Evolutionary conservation across 2,113 vertebrate species (phyloP).

Genomic region (Acrocephalus arundinaceus): DNA sequence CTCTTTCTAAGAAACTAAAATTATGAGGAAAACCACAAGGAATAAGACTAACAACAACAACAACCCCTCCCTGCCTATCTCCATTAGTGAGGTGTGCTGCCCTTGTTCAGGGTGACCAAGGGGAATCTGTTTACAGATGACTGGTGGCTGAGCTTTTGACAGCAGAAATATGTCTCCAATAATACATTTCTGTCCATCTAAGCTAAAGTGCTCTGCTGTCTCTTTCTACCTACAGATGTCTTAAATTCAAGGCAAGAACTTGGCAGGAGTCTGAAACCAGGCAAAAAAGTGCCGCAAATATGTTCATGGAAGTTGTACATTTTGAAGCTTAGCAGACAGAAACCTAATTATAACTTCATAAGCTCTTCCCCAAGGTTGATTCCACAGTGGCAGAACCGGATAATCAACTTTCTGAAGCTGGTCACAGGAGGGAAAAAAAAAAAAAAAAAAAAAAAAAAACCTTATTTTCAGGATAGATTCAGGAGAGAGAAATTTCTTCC

Average conservation of each 20-base stretch:
- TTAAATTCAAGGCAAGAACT: constrained; percentile 31
- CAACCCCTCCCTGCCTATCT: background rate
- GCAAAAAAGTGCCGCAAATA: background rate
- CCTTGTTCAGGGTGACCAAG: background rate
- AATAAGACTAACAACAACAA: background rate
- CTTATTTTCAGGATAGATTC: background rate
- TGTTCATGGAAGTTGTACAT: background rate
- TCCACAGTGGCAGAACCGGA: background rate
- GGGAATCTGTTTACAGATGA: background rate
- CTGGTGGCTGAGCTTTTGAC: constrained; percentile 9
- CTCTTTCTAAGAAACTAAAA: background rate
- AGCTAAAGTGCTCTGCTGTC: background rate
- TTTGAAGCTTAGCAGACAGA: background rate
- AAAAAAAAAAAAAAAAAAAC: background rate
- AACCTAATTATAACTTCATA: constrained; percentile 12
- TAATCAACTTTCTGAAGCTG: background rate
- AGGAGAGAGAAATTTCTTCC: background rate
- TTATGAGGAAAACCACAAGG: background rate
- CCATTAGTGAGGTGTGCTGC: background rate
- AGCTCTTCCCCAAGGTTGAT: background rate
- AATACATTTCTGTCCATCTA: background rate
- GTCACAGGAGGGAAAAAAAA: background rate
- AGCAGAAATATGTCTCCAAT: background rate
- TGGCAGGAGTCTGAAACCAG: constrained; percentile 1
- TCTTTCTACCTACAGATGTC: background rate